Base-by-base conservation (phyloP, 2,888 invertebrate genomes). In the Melanotus villosus region DNA sequence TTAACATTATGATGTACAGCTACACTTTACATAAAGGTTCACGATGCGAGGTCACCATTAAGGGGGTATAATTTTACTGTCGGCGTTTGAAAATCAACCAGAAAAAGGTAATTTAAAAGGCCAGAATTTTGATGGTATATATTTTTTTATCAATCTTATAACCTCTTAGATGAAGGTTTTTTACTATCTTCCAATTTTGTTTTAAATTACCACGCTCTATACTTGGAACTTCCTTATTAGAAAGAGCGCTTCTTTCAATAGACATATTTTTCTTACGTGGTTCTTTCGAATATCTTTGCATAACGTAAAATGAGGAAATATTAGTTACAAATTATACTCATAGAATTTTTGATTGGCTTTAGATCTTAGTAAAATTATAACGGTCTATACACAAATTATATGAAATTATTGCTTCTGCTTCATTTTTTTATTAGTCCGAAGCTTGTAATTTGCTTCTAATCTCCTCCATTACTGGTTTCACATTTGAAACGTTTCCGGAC, bases 21-120 rank as follows among this genome's bases (percentile, higher is more conserved):
- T n/a, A n/a, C n/a, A n/a, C n/a, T n/a, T n/a, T n/a, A n/a, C n/a
- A n/a, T n/a, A n/a, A n/a, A n/a, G n/a, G n/a, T n/a, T n/a, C n/a
- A n/a, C n/a, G n/a, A 32, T 41, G 47, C 45, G 59, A 59, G 59
- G 45, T 59, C 34, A 63, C 26, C 18, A 30, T 54, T 47, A 65
- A n/a, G n/a, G 57, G 58, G 65, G 65, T 57, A 57, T 65, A 65
- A 65, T 65, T 65, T 65, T 57, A 54, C 45, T 57, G 56, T 65
- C 56, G 65, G 65, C 30, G 36, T 65, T 57, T 21, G 45, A 23
- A 57, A 65, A 45, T 43, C 45, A 58, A 59, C 59, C 65, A 59
- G 59, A 50, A 65, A 59, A 36, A 58, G 57, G 52, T 52, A 65
- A 65, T 65, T 65, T 65, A 18, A 21, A 18, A 32, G 58, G 50